A percentile compares a stretch with the other conserved stretches of the same genome.
Evolutionary conservation across 2,797 vertebrate genomes (phyloP).

Genomic region (Dipus sagitta): DNA sequence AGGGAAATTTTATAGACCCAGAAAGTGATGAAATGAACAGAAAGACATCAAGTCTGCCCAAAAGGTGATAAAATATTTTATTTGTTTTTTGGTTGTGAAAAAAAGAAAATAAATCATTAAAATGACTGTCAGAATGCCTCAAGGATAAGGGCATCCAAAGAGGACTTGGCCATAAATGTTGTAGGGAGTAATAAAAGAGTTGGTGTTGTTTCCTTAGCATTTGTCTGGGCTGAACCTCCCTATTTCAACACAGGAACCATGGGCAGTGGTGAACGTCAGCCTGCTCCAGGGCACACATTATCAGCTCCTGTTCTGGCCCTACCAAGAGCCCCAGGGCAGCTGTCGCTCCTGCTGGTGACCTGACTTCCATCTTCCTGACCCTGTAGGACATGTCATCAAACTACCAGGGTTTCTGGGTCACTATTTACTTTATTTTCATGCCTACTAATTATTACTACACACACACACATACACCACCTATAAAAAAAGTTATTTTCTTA

Average conservation of each 20-base stretch:
- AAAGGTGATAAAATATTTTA: slow-evolving; percentile 74
- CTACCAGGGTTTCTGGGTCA: not conserved
- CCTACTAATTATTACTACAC: slow-evolving; percentile 26
- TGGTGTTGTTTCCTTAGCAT: slow-evolving; percentile 72
- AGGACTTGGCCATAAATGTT: slow-evolving; percentile 47
- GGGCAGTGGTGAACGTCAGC: not conserved
- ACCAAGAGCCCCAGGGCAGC: not conserved
- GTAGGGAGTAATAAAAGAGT: slow-evolving; percentile 69
- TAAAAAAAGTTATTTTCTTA: slow-evolving; percentile 63
- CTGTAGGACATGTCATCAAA: not conserved
- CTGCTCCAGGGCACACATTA: not conserved
- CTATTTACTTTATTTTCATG: slow-evolving; percentile 40
- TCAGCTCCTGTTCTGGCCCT: not conserved
- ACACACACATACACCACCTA: not conserved
- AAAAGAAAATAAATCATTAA: slow-evolving; percentile 77
- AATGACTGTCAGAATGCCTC: slow-evolving; percentile 68
- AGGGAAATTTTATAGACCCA: slow-evolving; percentile 70
- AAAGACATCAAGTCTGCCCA: slow-evolving; percentile 79
- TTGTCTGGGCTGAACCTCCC: slow-evolving; percentile 57
- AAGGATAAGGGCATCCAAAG: slow-evolving; percentile 50
- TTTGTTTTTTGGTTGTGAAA: slow-evolving; percentile 73
- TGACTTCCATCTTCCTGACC: not conserved
- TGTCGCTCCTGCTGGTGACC: not conserved
- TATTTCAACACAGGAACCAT: slow-evolving; percentile 59
- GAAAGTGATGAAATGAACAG: slow-evolving; percentile 75